Conservation (phyloP, 2,113 vertebrate genomes). For the Nesoenas mayeri region DNA sequence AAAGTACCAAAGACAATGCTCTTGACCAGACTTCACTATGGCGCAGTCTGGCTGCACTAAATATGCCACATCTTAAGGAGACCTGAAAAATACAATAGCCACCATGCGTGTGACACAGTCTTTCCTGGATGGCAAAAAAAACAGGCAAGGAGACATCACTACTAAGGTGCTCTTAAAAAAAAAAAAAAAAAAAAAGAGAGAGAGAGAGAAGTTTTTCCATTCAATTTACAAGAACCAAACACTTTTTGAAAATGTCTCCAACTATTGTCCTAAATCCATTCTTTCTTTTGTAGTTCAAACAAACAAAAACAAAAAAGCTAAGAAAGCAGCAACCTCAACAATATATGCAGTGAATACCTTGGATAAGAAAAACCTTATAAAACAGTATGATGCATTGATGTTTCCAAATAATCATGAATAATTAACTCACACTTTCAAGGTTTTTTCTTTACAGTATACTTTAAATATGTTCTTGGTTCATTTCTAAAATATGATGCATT, state of each 20-base stretch:
- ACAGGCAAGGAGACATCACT: not conserved
- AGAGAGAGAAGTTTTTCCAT: not conserved
- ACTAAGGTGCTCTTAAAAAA: not conserved
- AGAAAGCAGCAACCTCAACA: not conserved
- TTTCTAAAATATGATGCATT: constrained; percentile 56
- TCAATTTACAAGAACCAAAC: not conserved
- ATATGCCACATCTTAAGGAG: not conserved
- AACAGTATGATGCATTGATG: not conserved
- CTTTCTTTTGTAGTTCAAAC: not conserved
- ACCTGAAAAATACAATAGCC: not conserved
- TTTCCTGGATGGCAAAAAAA: not conserved
- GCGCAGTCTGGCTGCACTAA: not conserved
- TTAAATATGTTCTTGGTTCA: constrained; percentile 42
- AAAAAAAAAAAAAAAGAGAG: not conserved
- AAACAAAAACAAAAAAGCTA: not conserved
- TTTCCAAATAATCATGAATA: constrained; percentile 37
- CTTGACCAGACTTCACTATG: not conserved
- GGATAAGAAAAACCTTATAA: not conserved
- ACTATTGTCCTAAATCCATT: not conserved
- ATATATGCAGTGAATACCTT: not conserved
- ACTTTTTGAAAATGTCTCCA: not conserved
- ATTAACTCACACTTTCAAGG: constrained; percentile 16
- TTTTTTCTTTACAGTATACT: constrained; percentile 33
- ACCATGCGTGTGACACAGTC: not conserved
- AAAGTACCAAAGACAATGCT: not conserved